Evolutionary conservation across 2,113 vertebrate genomes (phyloP), one percentile per base, ranked within the genome.

Genomic region (Protomyctophum bolini): DNA sequence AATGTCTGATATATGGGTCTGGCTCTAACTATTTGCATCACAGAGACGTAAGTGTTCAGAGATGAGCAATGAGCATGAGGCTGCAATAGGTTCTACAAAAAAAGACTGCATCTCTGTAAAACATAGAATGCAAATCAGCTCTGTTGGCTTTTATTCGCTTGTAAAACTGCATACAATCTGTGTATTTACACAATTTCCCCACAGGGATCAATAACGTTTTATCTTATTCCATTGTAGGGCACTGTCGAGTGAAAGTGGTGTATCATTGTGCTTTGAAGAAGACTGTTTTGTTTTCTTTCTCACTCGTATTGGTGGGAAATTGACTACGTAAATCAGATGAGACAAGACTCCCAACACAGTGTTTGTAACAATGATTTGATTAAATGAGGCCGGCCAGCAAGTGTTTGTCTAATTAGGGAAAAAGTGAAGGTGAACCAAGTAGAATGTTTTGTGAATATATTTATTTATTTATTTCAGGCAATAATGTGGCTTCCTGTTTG

Each of bases 361-460:
- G 58, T 59, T 59, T 56, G 58, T 64, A 64, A 64, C 51, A n/a
- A 52, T 69, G 60, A 58, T 28, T 65, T 55, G 49, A 68, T 41
- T 62, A 63, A 79, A 70, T 51, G 9, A 50, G 33, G 10, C 21
- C 21, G 21, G 12, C 58, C 45, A 28, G 51, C 14, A 1, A 21
- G 21, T 21, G 8, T 52, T 3, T 50, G 28, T 63, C 66, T 76
- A 81, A 82, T 86, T 82, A 75, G 64, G 52, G 45, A 46, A 63
- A 57, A 54, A 48, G 29, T 12, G 33, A 77, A 72, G 69, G 46
- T 47, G 12, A 70, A 54, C 67, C 33, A 59, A 76, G 75, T 46
- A 84, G 49, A 58, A 75, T 15, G 10, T 1, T n/a, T 65, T 59
- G 15, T 50, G 52, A 73, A 75, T 47, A 29, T 21, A 59, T 57